Evolutionary conservation across 2,797 vertebrate species (phyloP).

Genomic region (Sebastes trivittatus): DNA sequence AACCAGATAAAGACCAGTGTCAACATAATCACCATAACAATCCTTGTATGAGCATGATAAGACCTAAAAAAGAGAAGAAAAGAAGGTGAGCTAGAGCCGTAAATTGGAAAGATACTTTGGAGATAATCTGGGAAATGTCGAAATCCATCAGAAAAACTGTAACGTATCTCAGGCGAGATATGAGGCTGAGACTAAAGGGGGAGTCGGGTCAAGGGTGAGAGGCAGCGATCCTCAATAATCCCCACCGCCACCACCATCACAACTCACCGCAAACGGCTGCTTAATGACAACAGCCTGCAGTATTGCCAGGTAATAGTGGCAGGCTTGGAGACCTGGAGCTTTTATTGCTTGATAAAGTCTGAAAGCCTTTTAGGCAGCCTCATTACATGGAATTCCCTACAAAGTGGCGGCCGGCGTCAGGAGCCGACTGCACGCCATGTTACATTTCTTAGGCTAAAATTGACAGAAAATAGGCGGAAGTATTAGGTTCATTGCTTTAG

Average conservation of each 20-base stretch:
- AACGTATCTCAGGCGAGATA: conserved; percentile 22
- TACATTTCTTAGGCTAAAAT: conserved; percentile 70
- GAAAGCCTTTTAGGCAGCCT: conserved; percentile 82
- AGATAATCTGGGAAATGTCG: conserved; percentile 40
- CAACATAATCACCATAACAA: conserved; percentile 31
- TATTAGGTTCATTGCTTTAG: conserved; percentile 75
- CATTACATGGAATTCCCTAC: conserved; percentile 74
- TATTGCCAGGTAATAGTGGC: conserved; percentile 49
- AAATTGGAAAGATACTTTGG: conserved; percentile 33
- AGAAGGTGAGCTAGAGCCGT: neutral
- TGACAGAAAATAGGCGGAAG: conserved; percentile 65
- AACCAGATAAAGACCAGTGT: conserved; percentile 45
- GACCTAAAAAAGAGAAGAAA: conserved; percentile 14
- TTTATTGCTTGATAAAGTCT: conserved; percentile 87
- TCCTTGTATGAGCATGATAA: conserved; percentile 30
- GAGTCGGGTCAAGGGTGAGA: conserved; percentile 62
- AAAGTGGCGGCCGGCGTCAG: conserved; percentile 65
- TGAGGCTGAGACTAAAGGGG: conserved; percentile 16
- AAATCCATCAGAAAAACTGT: conserved; percentile 40
- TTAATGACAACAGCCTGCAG: conserved; percentile 69
- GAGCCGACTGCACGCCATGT: conserved; percentile 60
- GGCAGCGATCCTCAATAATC: conserved; percentile 20
- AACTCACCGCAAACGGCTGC: conserved; percentile 43
- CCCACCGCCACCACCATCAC: neutral
- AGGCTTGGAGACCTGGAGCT: conserved; percentile 71